phyloP scores from a whole-genome alignment of 2,888 invertebrate species.

The Zootermopsis nevadensis region DNA sequence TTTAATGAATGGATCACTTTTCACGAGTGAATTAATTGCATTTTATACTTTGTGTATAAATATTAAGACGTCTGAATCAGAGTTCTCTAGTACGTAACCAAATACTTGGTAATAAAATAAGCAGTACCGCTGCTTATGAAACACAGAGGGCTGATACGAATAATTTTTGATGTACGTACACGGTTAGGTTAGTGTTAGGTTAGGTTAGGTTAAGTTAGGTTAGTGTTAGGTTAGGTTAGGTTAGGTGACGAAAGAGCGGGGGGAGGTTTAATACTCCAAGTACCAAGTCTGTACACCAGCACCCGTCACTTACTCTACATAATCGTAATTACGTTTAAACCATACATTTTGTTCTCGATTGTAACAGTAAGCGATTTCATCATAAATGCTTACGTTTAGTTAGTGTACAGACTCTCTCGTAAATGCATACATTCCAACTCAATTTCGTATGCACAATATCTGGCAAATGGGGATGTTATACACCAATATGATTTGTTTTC shows the following conservation, averaged over 20 bases:
- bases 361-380: neutral
- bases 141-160: neutral
- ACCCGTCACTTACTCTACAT: neutral
- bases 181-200: neutral
- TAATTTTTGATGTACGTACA: too few relatives aligned
- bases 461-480: neutral
- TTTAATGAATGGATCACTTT: too few relatives aligned
- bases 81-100: neutral
- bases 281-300: too few relatives aligned
- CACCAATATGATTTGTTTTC: neutral
- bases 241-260: too few relatives aligned
- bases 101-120: neutral
- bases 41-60: too few relatives aligned
- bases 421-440: neutral
- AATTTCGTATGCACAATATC: neutral
- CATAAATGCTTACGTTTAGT: neutral
- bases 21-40: too few relatives aligned
- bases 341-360: neutral
- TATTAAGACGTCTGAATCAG: too few relatives aligned
- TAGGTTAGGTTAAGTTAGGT: too few relatives aligned
- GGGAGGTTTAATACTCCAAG: too few relatives aligned
- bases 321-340: neutral
- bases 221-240: too few relatives aligned
- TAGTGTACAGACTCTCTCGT: neutral
- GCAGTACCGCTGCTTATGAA: neutral